phyloP scores from a whole-genome alignment of 2,113 vertebrate genomes.

The Mus spicilegus region DNA sequence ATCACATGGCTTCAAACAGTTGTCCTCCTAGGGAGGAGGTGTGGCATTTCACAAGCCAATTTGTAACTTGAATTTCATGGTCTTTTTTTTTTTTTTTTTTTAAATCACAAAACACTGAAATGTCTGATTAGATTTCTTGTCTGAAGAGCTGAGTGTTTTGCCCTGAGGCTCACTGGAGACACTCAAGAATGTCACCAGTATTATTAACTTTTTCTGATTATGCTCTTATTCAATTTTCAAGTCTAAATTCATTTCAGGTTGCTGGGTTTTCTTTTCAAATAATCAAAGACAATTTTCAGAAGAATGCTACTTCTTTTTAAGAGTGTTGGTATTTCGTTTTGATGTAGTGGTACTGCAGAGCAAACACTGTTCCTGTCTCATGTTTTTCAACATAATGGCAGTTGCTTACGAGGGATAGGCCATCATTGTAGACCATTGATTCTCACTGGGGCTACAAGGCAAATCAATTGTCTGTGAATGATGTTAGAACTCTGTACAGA shows the following conservation, averaged over 20 bases:
- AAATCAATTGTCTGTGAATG: neutral
- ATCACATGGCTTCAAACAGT: neutral
- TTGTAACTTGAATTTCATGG: neutral
- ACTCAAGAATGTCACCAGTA: neutral
- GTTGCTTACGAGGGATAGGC: neutral
- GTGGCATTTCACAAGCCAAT: neutral
- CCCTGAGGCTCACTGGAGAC: neutral
- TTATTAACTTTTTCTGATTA: neutral
- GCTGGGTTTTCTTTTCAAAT: neutral
- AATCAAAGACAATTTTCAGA: conserved; percentile 7
- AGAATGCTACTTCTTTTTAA: neutral
- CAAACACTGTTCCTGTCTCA: neutral
- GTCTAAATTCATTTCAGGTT: conserved; percentile 27
- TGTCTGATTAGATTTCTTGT: neutral
- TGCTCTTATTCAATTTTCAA: neutral
- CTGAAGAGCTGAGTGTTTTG: neutral
- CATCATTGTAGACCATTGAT: neutral
- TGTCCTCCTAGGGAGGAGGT: neutral
- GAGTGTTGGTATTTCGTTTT: neutral
- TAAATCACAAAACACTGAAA: neutral
- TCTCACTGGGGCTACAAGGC: neutral
- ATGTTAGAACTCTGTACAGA: neutral
- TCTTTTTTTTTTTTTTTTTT: neutral
- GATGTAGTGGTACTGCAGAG: neutral
- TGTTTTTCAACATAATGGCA: neutral